Percentiles rank a stretch among this genome's conserved stretches.
These are phyloP conservation scores for Herpetotheres cachinnans DNA, from an alignment of 2,113 vertebrate genomes.

Conservation along the genomic window DNA sequence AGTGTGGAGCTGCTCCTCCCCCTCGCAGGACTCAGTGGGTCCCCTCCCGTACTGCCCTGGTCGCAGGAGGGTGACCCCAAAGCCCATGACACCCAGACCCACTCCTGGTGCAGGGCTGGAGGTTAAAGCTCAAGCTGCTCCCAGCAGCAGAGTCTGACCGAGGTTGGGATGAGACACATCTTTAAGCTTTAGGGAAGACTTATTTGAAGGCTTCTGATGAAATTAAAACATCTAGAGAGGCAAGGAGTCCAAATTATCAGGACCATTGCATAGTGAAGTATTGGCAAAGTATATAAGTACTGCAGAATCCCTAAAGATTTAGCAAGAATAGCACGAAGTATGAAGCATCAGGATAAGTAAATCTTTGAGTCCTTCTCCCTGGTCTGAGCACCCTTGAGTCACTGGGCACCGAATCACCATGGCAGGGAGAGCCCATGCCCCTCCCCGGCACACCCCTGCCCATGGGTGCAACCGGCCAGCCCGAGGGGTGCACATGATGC, in stretches of 20 bases:
- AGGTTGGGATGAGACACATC: background rate
- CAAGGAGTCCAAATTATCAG: background rate
- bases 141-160: too few species aligned
- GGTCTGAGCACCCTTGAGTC: background rate
- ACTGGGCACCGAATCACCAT: rapidly evolving
- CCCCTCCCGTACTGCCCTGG: rapidly evolving
- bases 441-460: too few species aligned
- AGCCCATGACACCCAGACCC: background rate
- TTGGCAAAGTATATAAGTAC: background rate
- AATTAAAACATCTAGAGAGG: background rate
- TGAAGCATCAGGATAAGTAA: background rate
- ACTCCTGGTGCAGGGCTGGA: rapidly evolving
- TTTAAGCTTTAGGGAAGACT: background rate
- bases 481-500: rapidly evolving
- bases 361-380: too few species aligned
- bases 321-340: background rate
- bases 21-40: background rate
- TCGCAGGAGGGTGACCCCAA: background rate
- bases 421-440: too few species aligned
- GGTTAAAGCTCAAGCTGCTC: rapidly evolving
- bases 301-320: background rate
- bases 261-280: background rate
- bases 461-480: rapidly evolving
- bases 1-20: background rate
- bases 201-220: background rate